Evolutionary conservation across 2,888 invertebrate genomes (phyloP), one percentile per base, ranked within the genome.

Genomic region (Spicauda simplicius): DNA sequence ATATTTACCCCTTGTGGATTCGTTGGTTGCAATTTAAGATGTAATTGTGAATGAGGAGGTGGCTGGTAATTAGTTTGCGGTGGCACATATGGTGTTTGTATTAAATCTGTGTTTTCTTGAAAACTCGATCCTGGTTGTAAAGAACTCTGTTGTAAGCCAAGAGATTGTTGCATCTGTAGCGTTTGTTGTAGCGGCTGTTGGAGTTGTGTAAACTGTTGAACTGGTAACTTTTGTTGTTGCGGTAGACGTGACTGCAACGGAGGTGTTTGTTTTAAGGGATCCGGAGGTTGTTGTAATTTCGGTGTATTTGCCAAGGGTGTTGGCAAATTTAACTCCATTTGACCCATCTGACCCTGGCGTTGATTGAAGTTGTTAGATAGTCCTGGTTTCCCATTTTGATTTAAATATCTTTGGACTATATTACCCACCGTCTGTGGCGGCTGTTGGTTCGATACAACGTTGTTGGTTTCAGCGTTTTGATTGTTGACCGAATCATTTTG

Each of bases 241-340:
- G 50, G 59, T 19, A 61, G n/a, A 12, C 45, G 50, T 48, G 71
- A 16, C 45, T 41, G 18, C 10, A 10, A 16, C 10, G 3, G 50
- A 10, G 50, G 10, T 6, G 10, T 50, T 71, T 73, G 70, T 63
- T 72, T 73, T 41, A 73, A 66, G 5, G 5, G 25, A 30, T 73
- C 73, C 14, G 76, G 57, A 56, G 74, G 71, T 58, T 78, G 79
- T 68, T 83, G 84, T 30, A 72, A 16, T 48, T 63, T 41, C 54
- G 69, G 71, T n/a, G 54, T 18, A 12, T 60, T 57, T 58, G 58
- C 25, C 10, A 56, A 19, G 18, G 48, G 16, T 20, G 11, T n/a
- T 11, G n/a, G 45, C 4, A 20, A 14, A 41, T 25, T 62, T 45
- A 19, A 41, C 19, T 62, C n/a, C 18, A 30, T n/a, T 19, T 41